Conservation (phyloP, 2,888 invertebrate genomes). For the Brachypalpus laphriformis region DNA sequence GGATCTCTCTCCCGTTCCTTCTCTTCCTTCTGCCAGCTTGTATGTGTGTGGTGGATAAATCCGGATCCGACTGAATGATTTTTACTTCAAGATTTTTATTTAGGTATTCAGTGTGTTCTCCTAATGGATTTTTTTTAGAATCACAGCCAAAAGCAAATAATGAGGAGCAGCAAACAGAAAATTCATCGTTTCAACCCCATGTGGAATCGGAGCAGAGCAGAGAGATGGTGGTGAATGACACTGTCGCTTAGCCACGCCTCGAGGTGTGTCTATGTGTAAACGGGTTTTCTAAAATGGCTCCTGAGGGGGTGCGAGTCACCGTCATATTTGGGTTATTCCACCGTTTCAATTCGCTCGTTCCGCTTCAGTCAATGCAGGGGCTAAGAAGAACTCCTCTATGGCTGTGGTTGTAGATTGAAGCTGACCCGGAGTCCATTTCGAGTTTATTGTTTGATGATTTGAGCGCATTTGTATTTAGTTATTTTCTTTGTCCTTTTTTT, state of each 20-base stretch:
- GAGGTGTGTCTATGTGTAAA: conserved; percentile 63
- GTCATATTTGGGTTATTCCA: conserved; percentile 13
- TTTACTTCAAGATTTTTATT: conserved; percentile 69
- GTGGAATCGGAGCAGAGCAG: conserved; percentile 46
- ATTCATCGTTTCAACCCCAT: conserved; percentile 51
- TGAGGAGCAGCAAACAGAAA: conserved; percentile 46
- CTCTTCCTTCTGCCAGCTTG: conserved; percentile 74
- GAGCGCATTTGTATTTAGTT: conserved; percentile 75
- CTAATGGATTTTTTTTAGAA: conserved; percentile 10
- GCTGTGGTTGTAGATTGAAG: conserved; percentile 40
- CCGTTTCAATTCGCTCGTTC: conserved; percentile 49
- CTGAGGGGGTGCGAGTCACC: conserved; percentile 30
- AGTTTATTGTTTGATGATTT: conserved; percentile 83
- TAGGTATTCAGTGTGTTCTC: conserved; percentile 58
- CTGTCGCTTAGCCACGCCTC: conserved; percentile 62
- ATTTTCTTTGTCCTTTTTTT: conserved; percentile 54
- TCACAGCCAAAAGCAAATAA: conserved; percentile 48
- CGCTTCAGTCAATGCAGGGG: conserved; percentile 34
- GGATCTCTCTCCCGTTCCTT: conserved; percentile 40
- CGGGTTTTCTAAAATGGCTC: conserved; percentile 70
- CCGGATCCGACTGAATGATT: conserved; percentile 69
- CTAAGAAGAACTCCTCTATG: conserved; percentile 21
- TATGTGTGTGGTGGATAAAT: conserved; percentile 74
- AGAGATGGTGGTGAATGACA: conserved; percentile 38
- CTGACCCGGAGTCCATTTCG: conserved; percentile 82